Percentiles rank a stretch among this genome's conserved stretches.
Conservation (phyloP, 2,888 invertebrate genomes). For the Seladonia tumulorum region DNA sequence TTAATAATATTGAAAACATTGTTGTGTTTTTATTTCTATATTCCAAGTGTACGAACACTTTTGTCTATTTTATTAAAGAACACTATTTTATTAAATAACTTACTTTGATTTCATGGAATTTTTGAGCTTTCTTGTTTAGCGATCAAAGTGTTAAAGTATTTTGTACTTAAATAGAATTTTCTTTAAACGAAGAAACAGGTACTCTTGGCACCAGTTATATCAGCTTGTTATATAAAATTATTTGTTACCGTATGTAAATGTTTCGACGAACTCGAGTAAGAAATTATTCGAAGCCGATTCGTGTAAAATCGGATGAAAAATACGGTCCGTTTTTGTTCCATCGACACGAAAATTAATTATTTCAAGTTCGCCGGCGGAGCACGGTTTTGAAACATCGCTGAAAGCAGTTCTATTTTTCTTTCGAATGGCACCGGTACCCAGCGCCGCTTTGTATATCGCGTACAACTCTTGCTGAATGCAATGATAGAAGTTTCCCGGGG, state of each 20-base stretch:
- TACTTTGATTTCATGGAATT: no score
- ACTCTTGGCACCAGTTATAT: no score
- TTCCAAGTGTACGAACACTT: no score
- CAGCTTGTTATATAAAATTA: no score
- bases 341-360: neutral
- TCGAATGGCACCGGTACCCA: neutral
- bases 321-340: neutral
- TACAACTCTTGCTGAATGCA: neutral
- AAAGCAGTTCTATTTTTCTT: neutral
- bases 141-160: no score
- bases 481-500: neutral
- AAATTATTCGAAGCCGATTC: neutral
- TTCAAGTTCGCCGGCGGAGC: neutral
- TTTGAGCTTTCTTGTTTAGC: no score
- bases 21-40: no score
- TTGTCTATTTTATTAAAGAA: no score
- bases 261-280: neutral
- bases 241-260: neutral
- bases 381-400: neutral
- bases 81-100: no score
- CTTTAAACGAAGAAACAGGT: no score
- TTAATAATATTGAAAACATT: no score
- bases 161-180: no score
- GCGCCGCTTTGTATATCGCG: neutral
- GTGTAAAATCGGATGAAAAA: neutral